phyloP scores from a whole-genome alignment of 2,797 vertebrate genomes.

The Streptopelia turtur region DNA sequence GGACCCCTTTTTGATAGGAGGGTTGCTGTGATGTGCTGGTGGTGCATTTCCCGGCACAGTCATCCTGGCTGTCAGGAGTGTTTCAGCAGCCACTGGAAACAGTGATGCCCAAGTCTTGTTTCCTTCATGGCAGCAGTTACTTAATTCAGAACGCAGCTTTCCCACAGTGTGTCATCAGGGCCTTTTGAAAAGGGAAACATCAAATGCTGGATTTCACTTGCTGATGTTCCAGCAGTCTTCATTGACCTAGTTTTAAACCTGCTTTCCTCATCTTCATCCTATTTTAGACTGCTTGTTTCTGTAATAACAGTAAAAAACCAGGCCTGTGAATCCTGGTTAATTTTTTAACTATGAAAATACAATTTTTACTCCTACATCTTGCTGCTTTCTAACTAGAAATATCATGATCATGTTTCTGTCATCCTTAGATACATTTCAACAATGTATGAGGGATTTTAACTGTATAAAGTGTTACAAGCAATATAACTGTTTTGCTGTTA shows the following conservation, averaged over 20 bases:
- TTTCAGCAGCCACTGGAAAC: not conserved
- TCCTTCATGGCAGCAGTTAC: not conserved
- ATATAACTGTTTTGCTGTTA: not conserved
- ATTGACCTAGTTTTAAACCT: not conserved
- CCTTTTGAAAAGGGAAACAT: not conserved
- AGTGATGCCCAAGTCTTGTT: fast-evolving
- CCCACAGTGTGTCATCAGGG: fast-evolving
- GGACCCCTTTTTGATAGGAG: not conserved
- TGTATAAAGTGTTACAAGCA: not conserved
- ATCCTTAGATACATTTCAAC: not conserved
- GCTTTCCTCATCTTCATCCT: not conserved
- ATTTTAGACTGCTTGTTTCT: not conserved
- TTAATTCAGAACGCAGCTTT: not conserved
- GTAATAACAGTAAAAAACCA: not conserved
- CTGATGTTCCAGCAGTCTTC: not conserved
- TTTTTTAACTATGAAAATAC: not conserved
- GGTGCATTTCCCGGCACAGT: not conserved
- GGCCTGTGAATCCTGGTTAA: not conserved
- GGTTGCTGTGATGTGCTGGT: fast-evolving
- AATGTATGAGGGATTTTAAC: not conserved
- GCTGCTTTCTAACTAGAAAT: not conserved
- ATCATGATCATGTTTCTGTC: not conserved
- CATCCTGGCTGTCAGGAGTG: not conserved
- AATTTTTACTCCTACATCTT: not conserved
- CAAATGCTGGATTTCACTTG: not conserved